These are phyloP conservation scores for Hybognathus amarus DNA, from an alignment of 2,797 vertebrate species.

Conservation along the genomic window DNA sequence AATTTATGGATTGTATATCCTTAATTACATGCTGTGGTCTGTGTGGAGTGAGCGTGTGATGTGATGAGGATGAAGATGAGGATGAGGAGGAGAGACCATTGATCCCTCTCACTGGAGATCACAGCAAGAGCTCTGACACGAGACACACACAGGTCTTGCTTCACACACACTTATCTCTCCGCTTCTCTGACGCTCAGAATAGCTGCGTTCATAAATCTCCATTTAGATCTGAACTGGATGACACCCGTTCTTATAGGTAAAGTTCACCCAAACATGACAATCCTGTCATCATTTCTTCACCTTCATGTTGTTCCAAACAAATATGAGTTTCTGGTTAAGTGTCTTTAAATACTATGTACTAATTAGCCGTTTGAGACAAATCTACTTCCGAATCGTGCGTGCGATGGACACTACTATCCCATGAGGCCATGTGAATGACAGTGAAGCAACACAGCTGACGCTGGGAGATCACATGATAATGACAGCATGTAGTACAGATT, in stretches of 20 bases:
- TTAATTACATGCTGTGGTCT: background rate
- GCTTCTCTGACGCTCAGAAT: background rate
- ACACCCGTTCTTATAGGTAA: background rate
- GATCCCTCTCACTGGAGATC: slow-evolving; percentile 55
- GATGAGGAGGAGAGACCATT: slow-evolving; percentile 48
- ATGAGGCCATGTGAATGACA: too few species aligned
- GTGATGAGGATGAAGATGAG: slow-evolving; percentile 5
- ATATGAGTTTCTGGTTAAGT: background rate
- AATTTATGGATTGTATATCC: background rate
- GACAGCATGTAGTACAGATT: too few species aligned
- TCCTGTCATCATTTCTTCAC: background rate
- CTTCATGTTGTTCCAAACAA: background rate
- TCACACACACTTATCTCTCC: background rate
- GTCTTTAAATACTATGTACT: too few species aligned
- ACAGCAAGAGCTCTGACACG: slow-evolving; percentile 50
- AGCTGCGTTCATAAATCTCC: background rate
- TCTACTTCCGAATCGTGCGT: too few species aligned
- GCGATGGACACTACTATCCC: too few species aligned
- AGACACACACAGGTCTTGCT: slow-evolving; percentile 16
- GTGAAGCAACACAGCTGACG: too few species aligned
- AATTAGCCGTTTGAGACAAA: background rate
- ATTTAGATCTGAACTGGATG: background rate
- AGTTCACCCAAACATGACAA: background rate
- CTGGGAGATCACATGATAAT: too few species aligned
- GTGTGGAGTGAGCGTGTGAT: slow-evolving; percentile 2